phyloP scores from a whole-genome alignment of 64 coral and sea anemone genomes.

The Porites lutea region DNA sequence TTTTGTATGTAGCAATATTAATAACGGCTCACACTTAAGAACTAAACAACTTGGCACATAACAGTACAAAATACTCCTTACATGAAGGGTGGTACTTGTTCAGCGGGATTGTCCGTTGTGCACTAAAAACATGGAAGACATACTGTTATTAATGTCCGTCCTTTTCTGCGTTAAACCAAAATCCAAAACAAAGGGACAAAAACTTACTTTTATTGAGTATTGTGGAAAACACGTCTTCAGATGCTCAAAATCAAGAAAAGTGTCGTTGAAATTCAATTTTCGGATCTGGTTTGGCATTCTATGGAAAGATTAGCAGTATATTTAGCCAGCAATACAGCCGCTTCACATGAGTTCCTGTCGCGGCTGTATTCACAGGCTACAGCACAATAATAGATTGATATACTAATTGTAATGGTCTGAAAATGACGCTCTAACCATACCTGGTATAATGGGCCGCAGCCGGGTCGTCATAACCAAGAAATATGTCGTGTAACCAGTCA shows the following conservation, averaged over 20 bases:
- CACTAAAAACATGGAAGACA: slow-evolving; percentile 43
- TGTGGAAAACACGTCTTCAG: slow-evolving; percentile 87
- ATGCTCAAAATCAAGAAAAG: slow-evolving; percentile 94
- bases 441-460: slow-evolving; percentile 92
- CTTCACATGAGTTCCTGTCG: no score
- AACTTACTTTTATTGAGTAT: slow-evolving; percentile 91
- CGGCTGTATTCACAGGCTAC: no score
- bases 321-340: no score
- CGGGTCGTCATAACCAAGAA: slow-evolving; percentile 98
- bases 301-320: not conserved
- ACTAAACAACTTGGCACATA: no score
- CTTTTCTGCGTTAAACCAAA: not conserved
- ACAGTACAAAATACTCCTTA: slow-evolving; percentile 27
- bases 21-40: not conserved
- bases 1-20: no score
- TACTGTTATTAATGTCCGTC: not conserved
- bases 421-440: slow-evolving; percentile 9
- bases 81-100: slow-evolving; percentile 86
- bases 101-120: slow-evolving; percentile 33
- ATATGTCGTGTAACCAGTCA: slow-evolving; percentile 98
- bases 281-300: slow-evolving; percentile 98
- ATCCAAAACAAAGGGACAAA: not conserved
- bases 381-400: no score
- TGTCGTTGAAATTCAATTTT: slow-evolving; percentile 94
- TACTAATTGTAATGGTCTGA: no score